Base-by-base conservation (phyloP, 2,113 vertebrate species). In the Microtus oregoni region DNA sequence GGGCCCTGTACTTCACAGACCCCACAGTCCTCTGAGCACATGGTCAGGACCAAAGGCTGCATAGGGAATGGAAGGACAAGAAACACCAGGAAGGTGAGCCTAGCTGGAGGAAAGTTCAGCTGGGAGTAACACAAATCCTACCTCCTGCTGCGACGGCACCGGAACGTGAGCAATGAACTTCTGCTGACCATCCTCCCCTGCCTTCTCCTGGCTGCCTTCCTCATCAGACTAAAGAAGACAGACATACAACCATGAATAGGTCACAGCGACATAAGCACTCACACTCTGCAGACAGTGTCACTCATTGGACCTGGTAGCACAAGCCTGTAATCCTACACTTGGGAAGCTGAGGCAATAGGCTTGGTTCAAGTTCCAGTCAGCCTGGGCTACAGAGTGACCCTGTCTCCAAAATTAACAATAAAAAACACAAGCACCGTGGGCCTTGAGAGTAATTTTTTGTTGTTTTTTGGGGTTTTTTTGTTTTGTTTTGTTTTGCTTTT, bases 121-220 rank as follows among this genome's bases (percentile, higher is more conserved):
- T 6, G 7, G 44, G 22, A 26, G 55, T 7, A 19, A 12, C 24
- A 24, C 0, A 50, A 15, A 0, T 28, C 98, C 98, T 98, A 99
- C 99, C 99, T 99, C 99, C 96, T 99, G 99, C 91, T 99, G 99
- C 1, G 99, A 99, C 0, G 99, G 99, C 67, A 99, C 99, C 0
- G 99, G 99, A 3, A 99, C 99, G 4, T 99, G 99, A 26, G 99
- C 99, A 20, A 99, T 99, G 95, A 99, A 99, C 79, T 99, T 98
- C 92, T 99, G 99, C 72, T 98, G 99, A 7, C 98, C 99, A 0
- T 99, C 99, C 78, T 99, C 99, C 61, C 98, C 99, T 75, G 99
- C 99, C 87, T 95, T 97, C 92, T 99, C 99, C 58, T 98, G 99
- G 94, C 93, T 92, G 65, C 95, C 97, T 79, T 99, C 99, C 41